Evolutionary conservation across 2,888 invertebrate genomes (phyloP).

Genomic region (Strigamia maritima): DNA sequence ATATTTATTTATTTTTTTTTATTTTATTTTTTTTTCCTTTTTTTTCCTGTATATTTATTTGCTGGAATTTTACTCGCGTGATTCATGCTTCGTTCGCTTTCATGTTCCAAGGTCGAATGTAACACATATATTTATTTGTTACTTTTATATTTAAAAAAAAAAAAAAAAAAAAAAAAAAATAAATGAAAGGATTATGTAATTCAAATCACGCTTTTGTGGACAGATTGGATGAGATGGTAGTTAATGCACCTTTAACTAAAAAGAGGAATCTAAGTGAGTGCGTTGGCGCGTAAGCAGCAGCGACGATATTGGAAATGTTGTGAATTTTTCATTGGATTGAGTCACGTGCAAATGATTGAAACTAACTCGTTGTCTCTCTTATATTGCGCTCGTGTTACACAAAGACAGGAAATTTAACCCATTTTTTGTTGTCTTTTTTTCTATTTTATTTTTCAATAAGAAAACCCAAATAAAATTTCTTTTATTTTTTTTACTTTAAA

Average conservation of each 20-base stretch:
- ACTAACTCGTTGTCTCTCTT: neutral
- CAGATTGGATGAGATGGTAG: neutral
- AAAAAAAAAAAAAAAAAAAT: neutral
- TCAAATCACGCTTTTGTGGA: neutral
- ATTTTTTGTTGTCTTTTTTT: neutral
- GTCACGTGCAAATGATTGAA: neutral
- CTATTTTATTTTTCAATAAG: neutral
- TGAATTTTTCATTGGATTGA: neutral
- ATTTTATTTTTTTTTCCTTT: neutral
- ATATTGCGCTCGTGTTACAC: neutral
- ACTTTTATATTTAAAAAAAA: too few relatives aligned
- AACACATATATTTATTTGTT: too few relatives aligned
- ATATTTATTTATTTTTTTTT: too few relatives aligned
- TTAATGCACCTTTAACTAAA: neutral
- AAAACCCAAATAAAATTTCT: neutral
- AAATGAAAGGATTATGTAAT: neutral
- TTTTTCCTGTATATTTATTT: neutral
- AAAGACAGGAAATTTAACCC: neutral
- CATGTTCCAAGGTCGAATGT: neutral
- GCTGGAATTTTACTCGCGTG: neutral
- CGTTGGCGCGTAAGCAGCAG: neutral
- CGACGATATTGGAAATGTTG: neutral
- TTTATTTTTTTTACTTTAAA: neutral
- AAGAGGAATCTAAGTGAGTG: neutral
- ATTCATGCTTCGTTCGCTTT: neutral